phyloP scores from a whole-genome alignment of 2,797 vertebrate species.

The Loris lydekkerianus region DNA sequence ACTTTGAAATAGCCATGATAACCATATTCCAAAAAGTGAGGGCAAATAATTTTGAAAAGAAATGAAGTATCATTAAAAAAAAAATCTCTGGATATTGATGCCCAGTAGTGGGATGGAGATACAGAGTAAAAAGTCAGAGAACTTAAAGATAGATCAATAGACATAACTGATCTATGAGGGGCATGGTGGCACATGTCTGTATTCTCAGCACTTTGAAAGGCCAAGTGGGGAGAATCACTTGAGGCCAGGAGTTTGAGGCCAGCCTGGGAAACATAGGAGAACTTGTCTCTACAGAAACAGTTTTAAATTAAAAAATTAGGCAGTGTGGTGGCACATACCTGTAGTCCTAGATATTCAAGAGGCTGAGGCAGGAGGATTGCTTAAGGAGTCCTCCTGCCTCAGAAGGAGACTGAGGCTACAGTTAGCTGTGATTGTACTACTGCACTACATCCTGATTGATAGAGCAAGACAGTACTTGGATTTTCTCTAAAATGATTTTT shows the following conservation, averaged over 20 bases:
- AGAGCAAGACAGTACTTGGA: not conserved
- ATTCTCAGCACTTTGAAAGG: not conserved
- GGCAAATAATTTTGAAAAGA: constrained; percentile 31
- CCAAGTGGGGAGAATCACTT: not conserved
- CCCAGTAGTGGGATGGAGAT: constrained; percentile 9
- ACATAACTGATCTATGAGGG: not conserved
- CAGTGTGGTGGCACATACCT: not conserved
- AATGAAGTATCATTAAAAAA: not conserved
- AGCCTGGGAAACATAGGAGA: not conserved
- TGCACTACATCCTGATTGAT: not conserved
- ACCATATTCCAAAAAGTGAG: constrained; percentile 12
- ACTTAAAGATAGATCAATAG: not conserved
- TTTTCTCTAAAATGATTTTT: not conserved
- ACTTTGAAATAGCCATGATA: constrained; percentile 1
- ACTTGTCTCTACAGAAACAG: not conserved
- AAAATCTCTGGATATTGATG: not conserved
- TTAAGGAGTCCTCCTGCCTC: not conserved
- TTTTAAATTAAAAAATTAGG: not conserved
- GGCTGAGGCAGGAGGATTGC: not conserved
- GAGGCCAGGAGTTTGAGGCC: not conserved
- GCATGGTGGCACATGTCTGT: not conserved
- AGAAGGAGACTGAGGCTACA: not conserved
- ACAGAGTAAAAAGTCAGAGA: not conserved
- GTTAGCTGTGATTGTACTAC: not conserved
- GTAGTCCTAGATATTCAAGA: not conserved